These are phyloP conservation scores for Caranx ignobilis DNA, from an alignment of 2,113 vertebrate genomes.

Conservation along the genomic window DNA sequence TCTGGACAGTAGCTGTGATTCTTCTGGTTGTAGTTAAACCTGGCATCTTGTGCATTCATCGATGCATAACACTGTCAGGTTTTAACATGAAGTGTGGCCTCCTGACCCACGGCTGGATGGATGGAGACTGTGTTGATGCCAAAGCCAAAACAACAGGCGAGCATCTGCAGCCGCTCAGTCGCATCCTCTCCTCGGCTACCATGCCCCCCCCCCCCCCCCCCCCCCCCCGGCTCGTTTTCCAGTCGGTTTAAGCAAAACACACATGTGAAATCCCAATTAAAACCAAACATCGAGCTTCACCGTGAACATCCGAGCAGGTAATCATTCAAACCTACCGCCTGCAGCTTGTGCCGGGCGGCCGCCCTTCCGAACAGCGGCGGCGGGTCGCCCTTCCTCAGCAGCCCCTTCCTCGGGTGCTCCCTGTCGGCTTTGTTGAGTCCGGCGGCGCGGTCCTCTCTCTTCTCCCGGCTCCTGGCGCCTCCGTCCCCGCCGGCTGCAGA, in stretches of 20 bases:
- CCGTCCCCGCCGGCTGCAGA: slow-evolving; percentile 82
- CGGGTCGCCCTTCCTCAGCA: slow-evolving; percentile 72
- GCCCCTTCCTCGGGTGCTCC: slow-evolving; percentile 71
- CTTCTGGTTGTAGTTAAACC: background rate
- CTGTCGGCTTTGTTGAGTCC: slow-evolving; percentile 80
- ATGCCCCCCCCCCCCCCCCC: slow-evolving; percentile 24
- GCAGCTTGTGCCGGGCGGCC: slow-evolving; percentile 77
- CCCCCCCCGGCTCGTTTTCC: background rate
- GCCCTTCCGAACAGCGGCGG: slow-evolving; percentile 79
- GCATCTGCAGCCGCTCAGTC: slow-evolving; percentile 47
- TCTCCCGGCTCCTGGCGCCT: slow-evolving; percentile 80
- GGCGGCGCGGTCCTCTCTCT: slow-evolving; percentile 79
- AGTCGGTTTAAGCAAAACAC: background rate
- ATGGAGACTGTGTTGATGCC: slow-evolving; percentile 9
- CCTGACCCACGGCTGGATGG: background rate
- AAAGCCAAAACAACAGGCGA: slow-evolving; percentile 49
- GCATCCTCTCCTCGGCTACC: slow-evolving; percentile 34
- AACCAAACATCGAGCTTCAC: background rate
- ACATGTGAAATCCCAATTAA: background rate
- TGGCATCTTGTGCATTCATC: accelerated
- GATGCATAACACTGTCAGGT: slow-evolving; percentile 14
- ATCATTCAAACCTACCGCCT: slow-evolving; percentile 75
- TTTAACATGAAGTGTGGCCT: slow-evolving; percentile 20
- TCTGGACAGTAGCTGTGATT: background rate
- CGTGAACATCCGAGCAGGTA: background rate